Conservation (phyloP, 64 coral and sea anemone species). For the Orbicella faveolata region DNA sequence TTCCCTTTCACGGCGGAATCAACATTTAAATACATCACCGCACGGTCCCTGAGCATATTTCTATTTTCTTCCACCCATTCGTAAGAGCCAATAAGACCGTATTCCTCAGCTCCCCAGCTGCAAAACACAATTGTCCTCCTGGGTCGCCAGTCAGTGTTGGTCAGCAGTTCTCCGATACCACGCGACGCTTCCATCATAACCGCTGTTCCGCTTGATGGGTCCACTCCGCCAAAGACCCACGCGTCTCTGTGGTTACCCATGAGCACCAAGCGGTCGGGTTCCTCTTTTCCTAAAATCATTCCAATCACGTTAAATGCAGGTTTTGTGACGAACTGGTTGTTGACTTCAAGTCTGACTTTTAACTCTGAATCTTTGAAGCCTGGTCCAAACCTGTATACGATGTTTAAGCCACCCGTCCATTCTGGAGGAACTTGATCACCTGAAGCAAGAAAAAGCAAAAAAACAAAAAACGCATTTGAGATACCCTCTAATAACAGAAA, state of each 20-base stretch:
- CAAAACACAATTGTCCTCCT: constrained; percentile 83
- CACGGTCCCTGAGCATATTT: constrained; percentile 48
- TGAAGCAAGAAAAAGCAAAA: neutral
- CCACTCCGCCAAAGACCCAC: constrained; percentile 94
- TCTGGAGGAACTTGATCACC: constrained; percentile 56
- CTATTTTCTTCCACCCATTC: constrained; percentile 91
- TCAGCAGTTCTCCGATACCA: constrained; percentile 58
- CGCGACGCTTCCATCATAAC: constrained; percentile 90
- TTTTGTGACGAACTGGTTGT: constrained; percentile 58
- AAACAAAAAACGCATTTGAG: neutral
- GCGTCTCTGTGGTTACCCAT: constrained; percentile 91
- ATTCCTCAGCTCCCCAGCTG: constrained; percentile 93
- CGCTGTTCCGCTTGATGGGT: constrained; percentile 77
- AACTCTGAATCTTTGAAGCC: constrained; percentile 37
- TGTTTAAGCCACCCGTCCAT: constrained; percentile 67
- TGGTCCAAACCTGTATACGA: constrained; percentile 80
- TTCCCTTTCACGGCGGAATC: constrained; percentile 73
- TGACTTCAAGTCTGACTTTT: constrained; percentile 78
- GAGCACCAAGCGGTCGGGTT: constrained; percentile 89
- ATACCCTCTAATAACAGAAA: neutral
- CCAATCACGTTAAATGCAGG: constrained; percentile 90
- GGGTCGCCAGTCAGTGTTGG: constrained; percentile 68
- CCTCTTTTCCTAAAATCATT: constrained; percentile 69
- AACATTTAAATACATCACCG: constrained; percentile 64
- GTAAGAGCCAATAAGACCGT: constrained; percentile 73